Conservation (phyloP, 2,113 vertebrate genomes). For the Dipodomys stephensi region DNA sequence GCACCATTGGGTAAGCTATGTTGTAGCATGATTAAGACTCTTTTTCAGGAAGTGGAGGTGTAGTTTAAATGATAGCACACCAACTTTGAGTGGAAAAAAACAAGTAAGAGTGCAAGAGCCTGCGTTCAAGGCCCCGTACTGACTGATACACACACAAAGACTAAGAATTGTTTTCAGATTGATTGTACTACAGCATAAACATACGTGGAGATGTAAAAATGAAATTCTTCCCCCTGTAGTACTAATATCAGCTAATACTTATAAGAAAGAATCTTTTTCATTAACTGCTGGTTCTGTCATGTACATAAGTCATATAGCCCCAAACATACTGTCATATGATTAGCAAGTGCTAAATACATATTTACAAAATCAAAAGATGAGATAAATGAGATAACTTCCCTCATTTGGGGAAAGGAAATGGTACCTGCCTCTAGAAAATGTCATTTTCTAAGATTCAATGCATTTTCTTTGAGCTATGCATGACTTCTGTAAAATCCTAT, state of each 20-base stretch:
- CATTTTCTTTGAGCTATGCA: accelerated
- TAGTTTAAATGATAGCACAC: no score
- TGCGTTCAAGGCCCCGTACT: no score
- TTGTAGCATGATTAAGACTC: not conserved
- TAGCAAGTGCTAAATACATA: not conserved
- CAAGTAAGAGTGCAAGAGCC: no score
- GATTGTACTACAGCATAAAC: not conserved
- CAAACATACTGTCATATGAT: not conserved
- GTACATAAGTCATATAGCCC: not conserved
- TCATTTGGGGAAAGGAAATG: not conserved
- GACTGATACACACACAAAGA: no score
- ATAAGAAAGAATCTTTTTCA: no score
- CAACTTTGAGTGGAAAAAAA: no score
- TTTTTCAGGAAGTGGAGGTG: not conserved
- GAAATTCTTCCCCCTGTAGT: no score
- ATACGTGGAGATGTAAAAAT: no score
- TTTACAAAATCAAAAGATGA: not conserved
- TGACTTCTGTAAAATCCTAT: not conserved
- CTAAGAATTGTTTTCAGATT: no score
- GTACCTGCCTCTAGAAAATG: not conserved
- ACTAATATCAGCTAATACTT: no score
- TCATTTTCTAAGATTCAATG: not conserved
- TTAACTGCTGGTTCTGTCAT: not conserved
- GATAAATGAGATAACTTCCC: not conserved
- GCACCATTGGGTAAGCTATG: not conserved